Conservation (phyloP, 92 coral and sea anemone genomes). For the Zoanthus sociatus region DNA sequence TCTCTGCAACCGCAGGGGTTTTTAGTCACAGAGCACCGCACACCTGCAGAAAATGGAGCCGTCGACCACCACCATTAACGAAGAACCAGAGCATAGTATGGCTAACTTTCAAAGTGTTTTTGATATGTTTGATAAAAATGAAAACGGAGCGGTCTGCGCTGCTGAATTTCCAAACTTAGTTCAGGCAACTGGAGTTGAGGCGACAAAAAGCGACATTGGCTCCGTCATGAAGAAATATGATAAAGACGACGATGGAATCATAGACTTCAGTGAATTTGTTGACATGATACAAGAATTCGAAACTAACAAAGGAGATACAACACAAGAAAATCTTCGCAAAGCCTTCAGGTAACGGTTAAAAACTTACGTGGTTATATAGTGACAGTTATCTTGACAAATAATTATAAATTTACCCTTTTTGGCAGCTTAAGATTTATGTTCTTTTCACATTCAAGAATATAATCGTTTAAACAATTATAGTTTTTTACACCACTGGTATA, state of each 20-base stretch:
- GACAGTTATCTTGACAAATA: background rate
- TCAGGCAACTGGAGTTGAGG: conserved; percentile 71
- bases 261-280: conserved; percentile 75
- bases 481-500: background rate
- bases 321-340: conserved; percentile 73
- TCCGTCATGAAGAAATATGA: conserved; percentile 66
- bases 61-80: conserved; percentile 3
- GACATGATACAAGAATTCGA: conserved; percentile 74
- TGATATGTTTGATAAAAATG: conserved; percentile 69
- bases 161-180: conserved; percentile 71
- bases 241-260: conserved; percentile 70
- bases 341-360: conserved; percentile 73
- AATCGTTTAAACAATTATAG: background rate
- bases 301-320: conserved; percentile 50
- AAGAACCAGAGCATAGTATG: background rate
- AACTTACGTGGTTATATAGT: background rate
- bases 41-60: conserved; percentile 4
- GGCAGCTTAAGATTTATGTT: background rate
- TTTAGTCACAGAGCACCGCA: background rate
- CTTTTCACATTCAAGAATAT: background rate
- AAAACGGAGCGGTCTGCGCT: conserved; percentile 67
- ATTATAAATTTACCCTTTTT: background rate
- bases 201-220: conserved; percentile 60
- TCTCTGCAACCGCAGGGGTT: background rate
- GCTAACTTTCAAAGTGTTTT: conserved; percentile 59